These are phyloP conservation scores for Myotis planiceps DNA, from an alignment of 2,797 vertebrate species.

Conservation along the genomic window DNA sequence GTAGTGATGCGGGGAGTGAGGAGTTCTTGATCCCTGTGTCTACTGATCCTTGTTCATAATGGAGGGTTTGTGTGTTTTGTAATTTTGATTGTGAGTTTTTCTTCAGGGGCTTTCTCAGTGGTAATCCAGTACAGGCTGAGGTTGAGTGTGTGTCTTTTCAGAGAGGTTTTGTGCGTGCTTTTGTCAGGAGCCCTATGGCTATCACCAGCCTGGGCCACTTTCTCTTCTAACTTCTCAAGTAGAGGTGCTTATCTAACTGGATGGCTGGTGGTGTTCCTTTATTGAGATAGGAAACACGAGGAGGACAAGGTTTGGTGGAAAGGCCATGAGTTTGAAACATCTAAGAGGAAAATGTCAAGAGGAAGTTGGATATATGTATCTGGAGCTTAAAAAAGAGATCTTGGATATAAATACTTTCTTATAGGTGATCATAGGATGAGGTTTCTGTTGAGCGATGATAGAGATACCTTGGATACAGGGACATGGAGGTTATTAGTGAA, in stretches of 20 bases:
- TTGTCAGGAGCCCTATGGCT: neutral
- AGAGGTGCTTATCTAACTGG: neutral
- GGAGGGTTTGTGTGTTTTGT: neutral
- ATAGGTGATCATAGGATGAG: neutral
- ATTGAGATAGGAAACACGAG: neutral
- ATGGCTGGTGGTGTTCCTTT: neutral
- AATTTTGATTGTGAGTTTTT: neutral
- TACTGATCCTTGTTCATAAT: neutral
- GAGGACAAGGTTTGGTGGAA: neutral
- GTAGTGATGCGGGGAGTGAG: accelerated
- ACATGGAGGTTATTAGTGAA: neutral
- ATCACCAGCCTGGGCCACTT: neutral
- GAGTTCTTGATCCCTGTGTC: neutral
- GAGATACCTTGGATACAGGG: neutral
- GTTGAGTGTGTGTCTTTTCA: neutral
- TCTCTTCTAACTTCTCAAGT: neutral
- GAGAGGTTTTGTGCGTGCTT: neutral
- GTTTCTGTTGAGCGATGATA: neutral
- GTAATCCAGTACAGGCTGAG: neutral
- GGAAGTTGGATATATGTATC: neutral
- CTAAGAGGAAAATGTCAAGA: neutral
- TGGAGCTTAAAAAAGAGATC: neutral
- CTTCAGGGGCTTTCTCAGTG: neutral
- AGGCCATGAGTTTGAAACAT: neutral
- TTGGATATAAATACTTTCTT: neutral